These are phyloP conservation scores for Cettia cetti DNA, from an alignment of 2,113 vertebrate genomes.

Conservation along the genomic window DNA sequence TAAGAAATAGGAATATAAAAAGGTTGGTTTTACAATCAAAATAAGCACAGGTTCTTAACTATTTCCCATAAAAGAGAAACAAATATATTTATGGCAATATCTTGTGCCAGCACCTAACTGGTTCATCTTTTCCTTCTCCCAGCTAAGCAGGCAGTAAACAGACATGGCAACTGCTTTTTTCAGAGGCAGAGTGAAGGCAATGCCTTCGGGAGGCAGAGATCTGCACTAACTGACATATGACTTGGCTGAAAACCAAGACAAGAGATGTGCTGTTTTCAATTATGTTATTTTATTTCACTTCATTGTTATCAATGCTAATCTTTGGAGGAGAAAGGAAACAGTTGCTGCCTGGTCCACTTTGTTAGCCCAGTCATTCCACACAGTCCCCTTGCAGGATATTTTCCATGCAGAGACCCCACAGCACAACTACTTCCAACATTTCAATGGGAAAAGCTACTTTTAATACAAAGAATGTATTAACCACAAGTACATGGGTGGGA, in stretches of 20 bases:
- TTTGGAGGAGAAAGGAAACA: neutral
- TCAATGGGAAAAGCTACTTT: neutral
- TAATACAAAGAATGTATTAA: neutral
- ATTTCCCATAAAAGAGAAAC: neutral
- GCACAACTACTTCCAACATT: neutral
- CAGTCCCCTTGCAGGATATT: neutral
- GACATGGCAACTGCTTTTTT: neutral
- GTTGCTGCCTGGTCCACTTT: neutral
- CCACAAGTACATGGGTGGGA: neutral
- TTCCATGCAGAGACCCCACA: neutral
- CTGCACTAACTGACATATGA: neutral
- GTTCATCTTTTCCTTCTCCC: neutral
- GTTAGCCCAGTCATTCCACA: neutral
- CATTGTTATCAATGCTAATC: neutral
- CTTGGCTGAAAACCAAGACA: neutral
- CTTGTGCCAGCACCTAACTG: neutral
- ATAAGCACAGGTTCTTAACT: neutral
- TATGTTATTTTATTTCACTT: slow-evolving; percentile 1
- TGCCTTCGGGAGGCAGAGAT: neutral
- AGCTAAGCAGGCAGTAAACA: neutral
- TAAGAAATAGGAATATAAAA: neutral
- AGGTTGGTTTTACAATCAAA: neutral
- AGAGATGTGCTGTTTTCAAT: neutral
- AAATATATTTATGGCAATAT: neutral
- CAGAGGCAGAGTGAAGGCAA: neutral